Conservation (phyloP, 2,888 invertebrate genomes). For the Apamea crenata region DNA sequence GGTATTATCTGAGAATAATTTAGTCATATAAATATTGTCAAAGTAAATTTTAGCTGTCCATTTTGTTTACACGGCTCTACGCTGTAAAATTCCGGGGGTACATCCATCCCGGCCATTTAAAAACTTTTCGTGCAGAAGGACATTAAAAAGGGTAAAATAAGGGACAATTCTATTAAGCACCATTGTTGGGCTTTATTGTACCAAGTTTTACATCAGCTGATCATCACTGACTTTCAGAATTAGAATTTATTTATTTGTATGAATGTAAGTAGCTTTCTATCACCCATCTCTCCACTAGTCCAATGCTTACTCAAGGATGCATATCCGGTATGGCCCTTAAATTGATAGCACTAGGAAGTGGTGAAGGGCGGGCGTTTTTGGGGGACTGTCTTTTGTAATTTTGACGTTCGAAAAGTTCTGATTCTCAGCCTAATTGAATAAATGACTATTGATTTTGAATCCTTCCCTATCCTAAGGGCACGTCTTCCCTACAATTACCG, state of each 20-base stretch:
- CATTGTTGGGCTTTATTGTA: neutral
- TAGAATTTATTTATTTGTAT: neutral
- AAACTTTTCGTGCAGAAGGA: conserved; percentile 20
- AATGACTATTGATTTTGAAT: too few relatives aligned
- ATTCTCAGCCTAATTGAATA: too few relatives aligned
- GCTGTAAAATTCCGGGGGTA: neutral
- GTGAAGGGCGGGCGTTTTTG: too few relatives aligned
- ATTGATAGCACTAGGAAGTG: too few relatives aligned
- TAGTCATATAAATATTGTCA: neutral
- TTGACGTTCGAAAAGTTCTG: too few relatives aligned
- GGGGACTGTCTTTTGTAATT: too few relatives aligned
- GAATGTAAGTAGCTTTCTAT: neutral
- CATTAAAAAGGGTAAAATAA: neutral
- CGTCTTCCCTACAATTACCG: too few relatives aligned
- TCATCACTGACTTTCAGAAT: neutral
- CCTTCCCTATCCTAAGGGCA: too few relatives aligned
- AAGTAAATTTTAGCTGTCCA: neutral
- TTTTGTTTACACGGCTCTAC: neutral
- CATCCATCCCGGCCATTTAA: conserved; percentile 10
- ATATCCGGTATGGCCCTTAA: too few relatives aligned
- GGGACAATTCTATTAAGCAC: conserved; percentile 5
- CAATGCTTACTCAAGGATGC: too few relatives aligned
- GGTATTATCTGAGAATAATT: neutral
- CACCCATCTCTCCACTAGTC: too few relatives aligned
- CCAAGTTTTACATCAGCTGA: neutral